phyloP scores from a whole-genome alignment of 2,113 vertebrate species.

The Circaetus cinerascens region DNA sequence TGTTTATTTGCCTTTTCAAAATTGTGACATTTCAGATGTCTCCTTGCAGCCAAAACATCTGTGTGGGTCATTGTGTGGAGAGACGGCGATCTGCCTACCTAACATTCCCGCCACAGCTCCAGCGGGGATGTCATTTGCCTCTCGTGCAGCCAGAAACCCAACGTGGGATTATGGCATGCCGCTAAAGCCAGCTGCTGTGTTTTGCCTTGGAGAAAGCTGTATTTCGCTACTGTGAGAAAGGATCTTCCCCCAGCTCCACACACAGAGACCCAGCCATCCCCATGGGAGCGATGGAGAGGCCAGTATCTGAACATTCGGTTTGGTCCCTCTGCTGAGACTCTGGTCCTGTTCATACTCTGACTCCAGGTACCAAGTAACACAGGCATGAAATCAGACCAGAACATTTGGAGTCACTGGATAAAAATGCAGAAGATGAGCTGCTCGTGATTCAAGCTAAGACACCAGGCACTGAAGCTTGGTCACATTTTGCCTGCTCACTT shows the following conservation, averaged over 20 bases:
- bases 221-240: neutral
- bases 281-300: accelerated
- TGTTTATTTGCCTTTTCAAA: slow-evolving; percentile 53
- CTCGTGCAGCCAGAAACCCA: neutral
- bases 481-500: neutral
- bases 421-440: neutral
- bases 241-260: neutral
- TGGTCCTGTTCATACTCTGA: neutral
- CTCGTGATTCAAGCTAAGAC: neutral
- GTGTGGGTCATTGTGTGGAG: neutral
- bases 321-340: neutral
- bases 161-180: neutral
- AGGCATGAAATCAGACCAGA: neutral
- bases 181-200: neutral
- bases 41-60: neutral
- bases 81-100: slow-evolving; percentile 14
- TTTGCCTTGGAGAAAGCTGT: neutral
- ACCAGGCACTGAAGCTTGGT: neutral
- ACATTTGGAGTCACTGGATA: neutral
- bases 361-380: neutral
- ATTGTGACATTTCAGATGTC: slow-evolving; percentile 47
- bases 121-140: accelerated
- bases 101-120: neutral
- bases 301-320: accelerated
- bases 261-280: neutral